Evolutionary conservation across 1,140 invertebrate species (phyloP), one percentile per base, ranked within the genome.

Genomic region (Solen grandis): DNA sequence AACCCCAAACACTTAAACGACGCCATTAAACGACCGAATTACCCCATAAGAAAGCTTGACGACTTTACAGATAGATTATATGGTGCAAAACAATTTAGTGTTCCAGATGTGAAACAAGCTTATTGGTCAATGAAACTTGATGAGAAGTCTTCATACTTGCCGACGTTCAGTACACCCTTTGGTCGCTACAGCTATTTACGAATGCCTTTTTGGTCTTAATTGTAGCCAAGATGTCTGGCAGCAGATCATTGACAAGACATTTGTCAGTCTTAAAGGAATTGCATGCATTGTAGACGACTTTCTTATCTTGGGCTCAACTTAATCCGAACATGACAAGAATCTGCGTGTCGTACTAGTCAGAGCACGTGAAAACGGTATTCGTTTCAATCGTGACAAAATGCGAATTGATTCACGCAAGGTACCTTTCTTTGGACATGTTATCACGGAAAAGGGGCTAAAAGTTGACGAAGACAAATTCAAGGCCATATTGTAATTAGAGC

Each of bases 401-500:
- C 13, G 54, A 19, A 87, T 86, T 3, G 90, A 90, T n/a, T n/a
- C n/a, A n/a, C n/a, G n/a, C 60, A 4, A 63, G 13, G 62, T 31
- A 19, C 69, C 76, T 52, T 80, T 72, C 46, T 16, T 68, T 69
- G 22, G 76, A 81, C 35, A 60, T 86, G 2, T 93, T 92, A 72
- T 86, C 90, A 60, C 66, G 77, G 60, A 62, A 73, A 41, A 90
- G 89, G 82, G 80, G 81, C 25, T 68, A 88, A 75, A 87, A 60
- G 84, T 90, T 79, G n/a, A n/a, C 81, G 86, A 69, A 83, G 85
- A 29, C 78, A 92, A 29, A 27, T 79, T 19, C 35, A 76, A 38
- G 38, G 35, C 29, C 13, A 36, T 38, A 88, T 90, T 50, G 85
- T 90, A 22, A 83, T 82, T 33, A 78, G 89, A 8, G 90, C 90